Conservation (phyloP, 2,113 vertebrate genomes). For the Siniperca knerii region DNA sequence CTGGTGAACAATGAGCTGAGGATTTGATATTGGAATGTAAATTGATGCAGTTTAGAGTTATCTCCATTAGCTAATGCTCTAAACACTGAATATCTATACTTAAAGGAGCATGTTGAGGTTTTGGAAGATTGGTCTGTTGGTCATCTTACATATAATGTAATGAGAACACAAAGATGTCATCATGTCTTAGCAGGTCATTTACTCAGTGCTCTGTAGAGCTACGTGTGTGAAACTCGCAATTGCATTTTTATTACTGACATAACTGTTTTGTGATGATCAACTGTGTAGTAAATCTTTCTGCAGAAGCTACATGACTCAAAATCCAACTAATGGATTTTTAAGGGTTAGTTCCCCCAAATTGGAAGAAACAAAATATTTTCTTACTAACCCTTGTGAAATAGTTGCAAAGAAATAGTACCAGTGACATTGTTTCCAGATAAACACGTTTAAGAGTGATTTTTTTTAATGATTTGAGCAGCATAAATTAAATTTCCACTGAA, state of each 20-base stretch:
- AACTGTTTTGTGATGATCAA: not conserved
- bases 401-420: not conserved
- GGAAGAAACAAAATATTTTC: not conserved
- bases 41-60: slow-evolving; percentile 32
- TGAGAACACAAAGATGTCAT: not conserved
- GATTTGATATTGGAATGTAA: slow-evolving; percentile 57
- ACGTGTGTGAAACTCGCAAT: not conserved
- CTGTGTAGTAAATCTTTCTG: not conserved
- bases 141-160: not conserved
- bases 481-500: not conserved
- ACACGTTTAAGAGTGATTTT: not conserved
- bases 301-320: not conserved
- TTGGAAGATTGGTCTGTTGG: slow-evolving; percentile 7
- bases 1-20: slow-evolving; percentile 26
- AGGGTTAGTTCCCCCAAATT: not conserved
- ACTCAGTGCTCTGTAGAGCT: not conserved
- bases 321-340: not conserved
- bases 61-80: slow-evolving; percentile 22
- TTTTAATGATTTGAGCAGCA: not conserved
- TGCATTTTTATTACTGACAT: not conserved
- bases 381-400: not conserved
- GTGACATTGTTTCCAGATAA: not conserved
- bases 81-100: slow-evolving; percentile 19
- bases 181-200: not conserved
- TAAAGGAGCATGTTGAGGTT: not conserved